These are phyloP conservation scores for Cydia fagiglandana DNA, from an alignment of 1,140 invertebrate species.

Conservation along the genomic window DNA sequence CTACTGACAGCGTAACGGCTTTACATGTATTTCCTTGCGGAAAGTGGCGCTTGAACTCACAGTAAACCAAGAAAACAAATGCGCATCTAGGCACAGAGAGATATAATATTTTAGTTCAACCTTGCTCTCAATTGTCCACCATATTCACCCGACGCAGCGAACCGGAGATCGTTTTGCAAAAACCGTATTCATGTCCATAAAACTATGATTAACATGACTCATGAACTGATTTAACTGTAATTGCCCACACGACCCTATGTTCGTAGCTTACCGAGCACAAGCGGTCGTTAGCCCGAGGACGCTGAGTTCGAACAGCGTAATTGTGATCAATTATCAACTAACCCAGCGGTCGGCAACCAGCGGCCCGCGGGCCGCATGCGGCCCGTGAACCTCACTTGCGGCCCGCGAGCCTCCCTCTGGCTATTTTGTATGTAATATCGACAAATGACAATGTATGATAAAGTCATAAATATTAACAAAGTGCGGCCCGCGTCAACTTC, in stretches of 20 bases:
- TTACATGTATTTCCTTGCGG: too few species aligned
- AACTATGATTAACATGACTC: slow-evolving; percentile 30
- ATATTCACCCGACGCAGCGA: slow-evolving; percentile 60
- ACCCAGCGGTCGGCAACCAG: too few species aligned
- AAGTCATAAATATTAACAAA: too few species aligned
- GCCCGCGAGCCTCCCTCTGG: too few species aligned
- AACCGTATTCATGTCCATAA: slow-evolving; percentile 2
- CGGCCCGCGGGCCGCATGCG: too few species aligned
- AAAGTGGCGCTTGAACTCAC: too few species aligned
- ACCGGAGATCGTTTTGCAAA: slow-evolving; percentile 56
- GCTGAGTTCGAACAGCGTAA: background rate
- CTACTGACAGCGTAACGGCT: too few species aligned
- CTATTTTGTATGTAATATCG: too few species aligned
- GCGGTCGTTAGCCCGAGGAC: background rate
- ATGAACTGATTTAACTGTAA: slow-evolving; percentile 25
- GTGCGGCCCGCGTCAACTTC: too few species aligned
- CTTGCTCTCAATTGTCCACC: slow-evolving; percentile 67
- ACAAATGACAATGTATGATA: too few species aligned
- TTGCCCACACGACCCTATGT: background rate
- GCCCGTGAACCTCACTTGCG: too few species aligned
- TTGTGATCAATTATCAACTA: background rate
- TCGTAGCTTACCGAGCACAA: background rate
- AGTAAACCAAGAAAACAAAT: too few species aligned
- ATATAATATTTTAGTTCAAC: slow-evolving; percentile 41
- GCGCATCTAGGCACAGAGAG: background rate